Conservation (phyloP, 2,797 vertebrate genomes). For the Parauchenoglanis punctatus region DNA sequence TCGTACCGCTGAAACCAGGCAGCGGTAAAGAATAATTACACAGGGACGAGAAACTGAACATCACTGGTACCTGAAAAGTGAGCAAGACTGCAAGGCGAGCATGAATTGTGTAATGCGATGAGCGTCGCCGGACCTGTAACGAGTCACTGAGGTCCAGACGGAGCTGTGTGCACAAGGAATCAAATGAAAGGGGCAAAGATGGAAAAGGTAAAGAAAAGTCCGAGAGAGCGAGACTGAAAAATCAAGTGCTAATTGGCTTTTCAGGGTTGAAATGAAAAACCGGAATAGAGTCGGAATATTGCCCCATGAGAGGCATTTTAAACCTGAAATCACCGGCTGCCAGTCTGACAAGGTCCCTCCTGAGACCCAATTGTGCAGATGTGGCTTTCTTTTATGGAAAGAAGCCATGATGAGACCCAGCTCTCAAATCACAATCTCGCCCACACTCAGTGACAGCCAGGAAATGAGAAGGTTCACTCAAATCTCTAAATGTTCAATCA, state of each 20-base stretch:
- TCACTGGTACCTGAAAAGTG: neutral
- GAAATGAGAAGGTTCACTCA: neutral
- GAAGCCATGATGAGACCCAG: slow-evolving; percentile 7
- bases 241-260: slow-evolving; percentile 45
- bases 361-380: slow-evolving; percentile 41
- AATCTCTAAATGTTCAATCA: slow-evolving; percentile 10
- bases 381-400: slow-evolving; percentile 38
- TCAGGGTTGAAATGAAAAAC: slow-evolving; percentile 39
- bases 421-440: slow-evolving; percentile 11
- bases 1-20: slow-evolving; percentile 3
- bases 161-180: neutral
- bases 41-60: neutral
- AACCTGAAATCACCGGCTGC: slow-evolving; percentile 25
- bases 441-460: neutral
- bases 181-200: neutral
- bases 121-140: slow-evolving; percentile 18
- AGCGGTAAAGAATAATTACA: slow-evolving; percentile 22
- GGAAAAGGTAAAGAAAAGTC: neutral
- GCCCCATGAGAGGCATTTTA: slow-evolving; percentile 38
- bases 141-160: slow-evolving; percentile 7
- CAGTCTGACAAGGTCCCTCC: slow-evolving; percentile 27
- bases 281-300: slow-evolving; percentile 23
- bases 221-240: neutral
- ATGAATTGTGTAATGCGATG: slow-evolving; percentile 13
- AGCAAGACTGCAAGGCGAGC: neutral